Percentiles rank a stretch among this genome's conserved stretches.
Conservation (phyloP, 2,888 invertebrate species). For the Leptopilina syphax region DNA sequence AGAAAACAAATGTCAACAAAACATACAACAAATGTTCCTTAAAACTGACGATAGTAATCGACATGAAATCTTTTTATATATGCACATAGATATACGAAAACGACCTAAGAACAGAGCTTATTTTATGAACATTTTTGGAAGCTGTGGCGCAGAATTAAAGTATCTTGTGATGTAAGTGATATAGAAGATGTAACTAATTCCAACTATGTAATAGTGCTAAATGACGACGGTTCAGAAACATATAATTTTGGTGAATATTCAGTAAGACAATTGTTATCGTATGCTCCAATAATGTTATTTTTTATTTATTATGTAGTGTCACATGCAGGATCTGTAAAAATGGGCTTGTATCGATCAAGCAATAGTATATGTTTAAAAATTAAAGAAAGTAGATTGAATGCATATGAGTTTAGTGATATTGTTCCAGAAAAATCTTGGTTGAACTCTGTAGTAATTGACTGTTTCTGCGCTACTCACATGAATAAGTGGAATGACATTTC, state of each 20-base stretch:
- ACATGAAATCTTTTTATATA: too few relatives aligned
- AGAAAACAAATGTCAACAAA: too few relatives aligned
- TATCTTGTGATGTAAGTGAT: too few relatives aligned
- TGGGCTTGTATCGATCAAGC: background rate
- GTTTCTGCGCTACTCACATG: background rate
- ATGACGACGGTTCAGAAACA: background rate
- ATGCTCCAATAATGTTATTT: background rate
- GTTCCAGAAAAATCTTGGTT: background rate
- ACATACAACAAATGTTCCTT: too few relatives aligned
- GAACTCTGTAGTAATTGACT: background rate
- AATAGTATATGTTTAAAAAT: background rate
- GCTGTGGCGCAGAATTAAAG: too few relatives aligned
- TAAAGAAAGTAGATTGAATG: background rate
- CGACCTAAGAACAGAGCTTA: background rate
- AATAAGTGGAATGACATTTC: background rate
- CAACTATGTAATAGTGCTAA: background rate
- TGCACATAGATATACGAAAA: background rate
- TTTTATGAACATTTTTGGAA: background rate
- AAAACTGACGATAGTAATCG: too few relatives aligned
- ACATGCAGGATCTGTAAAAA: too few relatives aligned
- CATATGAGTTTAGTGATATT: background rate
- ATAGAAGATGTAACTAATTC: background rate
- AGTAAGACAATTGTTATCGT: background rate
- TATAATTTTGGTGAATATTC: conserved; percentile 7
- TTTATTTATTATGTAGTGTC: too few relatives aligned